Base-by-base conservation (phyloP, 2,888 invertebrate species). In the Hydraecia micacea region DNA sequence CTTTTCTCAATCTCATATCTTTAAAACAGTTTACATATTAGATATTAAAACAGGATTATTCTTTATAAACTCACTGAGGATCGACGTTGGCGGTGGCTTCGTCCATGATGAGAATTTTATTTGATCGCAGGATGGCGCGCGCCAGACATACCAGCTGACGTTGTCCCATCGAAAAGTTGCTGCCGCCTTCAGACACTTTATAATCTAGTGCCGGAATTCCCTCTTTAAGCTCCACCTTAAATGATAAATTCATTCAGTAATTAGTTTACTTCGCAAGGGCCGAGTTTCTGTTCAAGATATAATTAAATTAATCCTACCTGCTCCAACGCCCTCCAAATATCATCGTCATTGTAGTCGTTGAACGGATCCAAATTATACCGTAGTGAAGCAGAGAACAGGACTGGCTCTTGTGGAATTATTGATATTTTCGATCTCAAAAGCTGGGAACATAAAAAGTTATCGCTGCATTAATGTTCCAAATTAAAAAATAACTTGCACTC, bases 81-180 rank as follows among this genome's bases (percentile, higher is more conserved):
- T 97, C 97, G 1, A 97, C 97, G 88, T 97, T 97, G 58, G 97
- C 97, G 3, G 97, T 97, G 13, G 97, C 97, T 91, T 97, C 97
- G 85, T 97, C 97, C 97, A 97, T 96, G 60, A 97, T 97, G 4
- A 98, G 96, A 73, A 98, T 97, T 79, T 96, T 97, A 91, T 98
- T 98, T 80, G 98, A 97, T 72, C 98, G 96, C 13, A 98, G 95
- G 75, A 98, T 97, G 0, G 98, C 98, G 77, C 98, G 96, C 0
- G 98, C 98, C 77, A 99, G 94, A 90, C 98, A 98, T 76, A 99
- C 97, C 80, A 98, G 95, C 93, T 99, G 98, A 52, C 98, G 95
- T 92, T 98, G 98, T 0, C 98, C 99, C 75, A 98, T 98, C 63
- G 98, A 98, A 88, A 98, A 97, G 93, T 98, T 98, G 18, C 97